Conservation (phyloP, 2,888 invertebrate genomes). For the Ormia ochracea region DNA sequence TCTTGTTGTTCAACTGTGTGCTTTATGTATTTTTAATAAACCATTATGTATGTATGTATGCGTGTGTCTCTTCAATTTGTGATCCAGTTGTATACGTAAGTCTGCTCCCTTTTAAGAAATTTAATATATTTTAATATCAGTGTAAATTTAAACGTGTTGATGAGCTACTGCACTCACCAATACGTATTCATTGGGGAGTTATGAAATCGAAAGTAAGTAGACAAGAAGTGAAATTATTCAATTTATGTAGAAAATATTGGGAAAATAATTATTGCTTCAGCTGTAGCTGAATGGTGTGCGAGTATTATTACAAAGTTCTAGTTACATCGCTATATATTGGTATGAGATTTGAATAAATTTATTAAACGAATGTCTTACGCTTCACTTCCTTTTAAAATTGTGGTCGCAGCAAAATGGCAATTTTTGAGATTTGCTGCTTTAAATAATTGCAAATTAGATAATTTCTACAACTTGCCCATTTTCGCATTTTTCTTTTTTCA, state of each 20-base stretch:
- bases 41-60: slow-evolving; percentile 31
- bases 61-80: not conserved
- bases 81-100: too few species aligned
- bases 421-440: too few species aligned
- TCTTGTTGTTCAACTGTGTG: slow-evolving; percentile 53
- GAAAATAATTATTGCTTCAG: slow-evolving; percentile 31
- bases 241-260: slow-evolving; percentile 30
- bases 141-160: slow-evolving; percentile 3
- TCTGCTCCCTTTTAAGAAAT: too few species aligned
- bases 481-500: too few species aligned
- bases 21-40: slow-evolving; percentile 62
- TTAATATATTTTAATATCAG: not conserved
- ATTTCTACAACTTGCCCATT: too few species aligned
- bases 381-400: too few species aligned
- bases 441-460: too few species aligned
- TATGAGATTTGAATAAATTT: not conserved
- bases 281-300: not conserved
- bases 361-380: not conserved
- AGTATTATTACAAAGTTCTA: not conserved
- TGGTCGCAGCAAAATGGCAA: too few species aligned
- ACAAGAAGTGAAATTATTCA: slow-evolving; percentile 43
- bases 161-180: slow-evolving; percentile 7
- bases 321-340: not conserved
- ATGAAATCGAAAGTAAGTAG: slow-evolving; percentile 50
- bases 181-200: slow-evolving; percentile 36